These are phyloP conservation scores for Idris sp. DNA, from an alignment of 1,140 invertebrate genomes.

Conservation along the genomic window DNA sequence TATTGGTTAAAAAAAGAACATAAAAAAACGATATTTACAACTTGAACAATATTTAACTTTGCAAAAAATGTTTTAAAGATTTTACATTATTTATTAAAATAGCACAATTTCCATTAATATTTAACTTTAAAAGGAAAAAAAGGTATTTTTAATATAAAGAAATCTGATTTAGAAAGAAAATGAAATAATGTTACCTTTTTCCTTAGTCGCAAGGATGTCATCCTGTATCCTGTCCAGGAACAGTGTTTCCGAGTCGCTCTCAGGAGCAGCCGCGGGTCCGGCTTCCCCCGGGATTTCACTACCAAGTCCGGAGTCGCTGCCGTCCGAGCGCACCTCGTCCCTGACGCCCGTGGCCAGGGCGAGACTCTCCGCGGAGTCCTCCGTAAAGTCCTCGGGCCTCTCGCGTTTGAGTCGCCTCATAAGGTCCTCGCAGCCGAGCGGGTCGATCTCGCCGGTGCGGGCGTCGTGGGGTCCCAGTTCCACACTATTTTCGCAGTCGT, in stretches of 20 bases:
- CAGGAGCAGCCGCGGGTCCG: constrained; percentile 72
- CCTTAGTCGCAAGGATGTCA: constrained; percentile 73
- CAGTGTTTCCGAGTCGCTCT: constrained; percentile 79
- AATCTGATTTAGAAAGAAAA: too few species aligned
- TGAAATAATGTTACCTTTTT: too few species aligned
- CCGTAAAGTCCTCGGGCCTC: constrained; percentile 72
- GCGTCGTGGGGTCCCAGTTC: constrained; percentile 40
- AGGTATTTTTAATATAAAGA: too few species aligned
- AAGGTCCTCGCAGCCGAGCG: constrained; percentile 65
- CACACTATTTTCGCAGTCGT: constrained; percentile 54
- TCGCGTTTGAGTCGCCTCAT: constrained; percentile 71
- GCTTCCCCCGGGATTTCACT: constrained; percentile 81
- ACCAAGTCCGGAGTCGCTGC: constrained; percentile 88
- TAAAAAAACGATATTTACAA: too few species aligned
- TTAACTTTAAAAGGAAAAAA: too few species aligned
- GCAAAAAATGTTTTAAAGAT: too few species aligned
- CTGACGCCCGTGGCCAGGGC: constrained; percentile 68
- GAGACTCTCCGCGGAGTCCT: constrained; percentile 75
- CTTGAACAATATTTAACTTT: too few species aligned
- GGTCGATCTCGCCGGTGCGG: constrained; percentile 61
- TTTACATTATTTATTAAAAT: too few species aligned
- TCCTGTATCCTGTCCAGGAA: constrained; percentile 79
- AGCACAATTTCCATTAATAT: too few species aligned
- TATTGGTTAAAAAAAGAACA: too few species aligned
- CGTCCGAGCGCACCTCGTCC: constrained; percentile 83